phyloP scores from a whole-genome alignment of 1,140 invertebrate species.

The Polypedilum vanderplanki region DNA sequence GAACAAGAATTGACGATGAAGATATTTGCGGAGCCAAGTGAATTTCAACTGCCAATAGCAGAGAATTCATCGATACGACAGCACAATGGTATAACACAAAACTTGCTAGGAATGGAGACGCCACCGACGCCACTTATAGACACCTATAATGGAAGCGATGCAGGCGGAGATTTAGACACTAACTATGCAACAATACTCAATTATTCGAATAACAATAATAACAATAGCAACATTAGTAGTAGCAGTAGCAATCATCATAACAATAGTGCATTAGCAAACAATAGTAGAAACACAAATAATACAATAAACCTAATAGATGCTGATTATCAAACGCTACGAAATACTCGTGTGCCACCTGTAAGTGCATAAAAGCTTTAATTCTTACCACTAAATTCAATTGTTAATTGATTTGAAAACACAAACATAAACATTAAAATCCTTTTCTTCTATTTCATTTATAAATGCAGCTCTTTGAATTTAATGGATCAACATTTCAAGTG shows the following conservation, averaged over 20 bases:
- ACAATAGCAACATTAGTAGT: constrained; percentile 41
- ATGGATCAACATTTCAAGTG: constrained; percentile 65
- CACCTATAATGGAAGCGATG: not conserved
- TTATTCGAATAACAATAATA: constrained; percentile 45
- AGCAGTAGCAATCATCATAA: constrained; percentile 38
- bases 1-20: constrained; percentile 91
- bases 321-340: constrained; percentile 61
- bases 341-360: constrained; percentile 39
- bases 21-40: constrained; percentile 68
- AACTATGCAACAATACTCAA: constrained; percentile 79
- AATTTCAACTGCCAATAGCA: constrained; percentile 33
- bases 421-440: constrained; percentile 23
- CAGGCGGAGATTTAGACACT: constrained; percentile 50
- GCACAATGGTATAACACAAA: constrained; percentile 39
- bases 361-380: constrained; percentile 24
- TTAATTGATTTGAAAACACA: not conserved
- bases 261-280: constrained; percentile 32
- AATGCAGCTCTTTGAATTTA: constrained; percentile 45
- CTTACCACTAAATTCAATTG: not conserved
- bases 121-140: constrained; percentile 2
- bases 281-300: constrained; percentile 48
- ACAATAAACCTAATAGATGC: constrained; percentile 38
- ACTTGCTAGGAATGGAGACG: not conserved
- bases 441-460: not conserved
- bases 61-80: constrained; percentile 39